Evolutionary conservation across 2,797 vertebrate species (phyloP), one percentile per base, ranked within the genome.

Genomic region (Acanthis flammea): DNA sequence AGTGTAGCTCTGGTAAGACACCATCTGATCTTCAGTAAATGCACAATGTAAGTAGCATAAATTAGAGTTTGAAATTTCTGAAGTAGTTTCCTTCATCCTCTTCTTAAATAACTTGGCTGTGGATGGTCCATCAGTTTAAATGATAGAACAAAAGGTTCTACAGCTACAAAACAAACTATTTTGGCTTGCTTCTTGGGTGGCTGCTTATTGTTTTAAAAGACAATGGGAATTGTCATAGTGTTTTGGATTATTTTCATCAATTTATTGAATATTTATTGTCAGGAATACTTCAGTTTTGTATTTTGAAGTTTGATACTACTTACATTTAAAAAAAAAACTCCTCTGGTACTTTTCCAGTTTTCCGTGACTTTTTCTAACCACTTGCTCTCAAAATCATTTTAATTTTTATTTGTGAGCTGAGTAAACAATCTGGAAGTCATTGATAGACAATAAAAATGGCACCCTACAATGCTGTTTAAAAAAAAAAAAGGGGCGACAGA

Each of bases 351-450:
- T 95, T 83, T 88, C 68, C 78, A 92, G 39, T 88, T 88, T 94
- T 94, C 66, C 0, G 0, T 90, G 55, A 91, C 77, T 90, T 96
- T 86, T 94, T 25, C 79, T 66, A 91, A 75, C 54, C 0, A 0
- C 53, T 94, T 1, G 15, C 25, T 95, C 88, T 86, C 65, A 92
- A 94, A 94, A 88, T 88, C 10, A 27, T 80, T 83, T 67, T 70
- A 75, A 45, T 92, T 93, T 93, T 92, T 71, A 74, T 94, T 91
- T 95, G 84, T 80, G 68, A 91, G 83, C 50, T 42, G 62, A 83
- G 22, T 87, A 94, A 94, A 96, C 75, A 94, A 90, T 96, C 96
- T 97, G 95, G 91, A 96, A 95, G 57, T 88, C 84, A 95, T 91
- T 77, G 89, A 96, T 96, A 83, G 81, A 83, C 94, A 91, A 95